Evolutionary conservation across 1,140 invertebrate genomes (phyloP).

Genomic region (Sitobion miscanthi): DNA sequence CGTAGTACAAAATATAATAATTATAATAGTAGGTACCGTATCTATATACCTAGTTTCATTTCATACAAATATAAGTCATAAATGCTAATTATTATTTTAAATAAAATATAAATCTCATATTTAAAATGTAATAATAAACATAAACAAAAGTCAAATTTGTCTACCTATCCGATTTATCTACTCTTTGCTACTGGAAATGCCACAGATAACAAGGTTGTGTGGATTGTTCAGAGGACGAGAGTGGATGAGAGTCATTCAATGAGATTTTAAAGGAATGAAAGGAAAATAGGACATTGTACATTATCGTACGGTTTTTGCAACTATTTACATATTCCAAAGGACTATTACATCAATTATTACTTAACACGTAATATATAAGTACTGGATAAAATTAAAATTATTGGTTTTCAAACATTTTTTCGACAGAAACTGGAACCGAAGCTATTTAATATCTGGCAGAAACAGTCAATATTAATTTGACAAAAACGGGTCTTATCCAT

Average conservation of each 20-base stretch:
- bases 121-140: too few relatives aligned
- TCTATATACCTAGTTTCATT: neutral
- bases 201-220: too few relatives aligned
- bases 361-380: neutral
- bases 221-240: too few relatives aligned
- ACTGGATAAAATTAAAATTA: neutral
- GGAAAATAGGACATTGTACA: too few relatives aligned
- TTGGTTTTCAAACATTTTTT: neutral
- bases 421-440: neutral
- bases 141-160: too few relatives aligned
- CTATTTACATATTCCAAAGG: neutral
- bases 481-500: neutral
- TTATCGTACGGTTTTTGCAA: neutral
- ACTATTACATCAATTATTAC: neutral
- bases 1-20: neutral
- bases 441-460: neutral
- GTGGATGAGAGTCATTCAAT: neutral
- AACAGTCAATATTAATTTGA: neutral
- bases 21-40: too few relatives aligned
- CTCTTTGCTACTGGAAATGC: too few relatives aligned
- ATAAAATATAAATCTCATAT: neutral
- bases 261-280: neutral
- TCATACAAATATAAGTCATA: neutral
- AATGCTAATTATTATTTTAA: too few relatives aligned
- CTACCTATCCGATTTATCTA: too few relatives aligned